Conservation (phyloP, 2,113 vertebrate species). For the Lampris megalopsis region DNA sequence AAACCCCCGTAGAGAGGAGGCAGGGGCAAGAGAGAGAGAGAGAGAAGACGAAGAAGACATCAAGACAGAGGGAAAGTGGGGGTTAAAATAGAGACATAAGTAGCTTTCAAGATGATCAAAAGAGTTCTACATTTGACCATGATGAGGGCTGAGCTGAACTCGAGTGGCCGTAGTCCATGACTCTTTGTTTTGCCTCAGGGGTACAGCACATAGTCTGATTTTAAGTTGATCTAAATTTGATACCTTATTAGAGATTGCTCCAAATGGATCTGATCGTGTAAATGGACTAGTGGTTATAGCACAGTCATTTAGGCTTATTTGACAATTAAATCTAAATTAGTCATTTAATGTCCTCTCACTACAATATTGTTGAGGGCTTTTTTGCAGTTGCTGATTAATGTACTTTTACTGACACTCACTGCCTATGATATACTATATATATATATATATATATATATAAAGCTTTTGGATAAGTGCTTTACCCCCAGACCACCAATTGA, state of each 20-base stretch:
- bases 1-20: neutral
- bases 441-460: neutral
- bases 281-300: neutral
- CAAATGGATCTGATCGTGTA: neutral
- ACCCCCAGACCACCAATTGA: no score
- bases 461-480: neutral
- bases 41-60: neutral
- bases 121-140: conserved; percentile 6
- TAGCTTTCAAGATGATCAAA: conserved; percentile 12
- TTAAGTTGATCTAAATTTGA: neutral
- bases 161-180: neutral
- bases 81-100: neutral
- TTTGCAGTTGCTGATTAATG: neutral
- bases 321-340: neutral
- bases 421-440: neutral
- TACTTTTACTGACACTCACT: neutral
- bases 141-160: conserved; percentile 1
- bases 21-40: neutral
- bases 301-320: neutral
- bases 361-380: neutral
- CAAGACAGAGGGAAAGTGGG: neutral
- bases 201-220: neutral
- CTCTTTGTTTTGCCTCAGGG: conserved; percentile 11
- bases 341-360: neutral
- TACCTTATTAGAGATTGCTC: conserved; percentile 13